These are phyloP conservation scores for Xestia xanthographa DNA, from an alignment of 2,888 invertebrate genomes.

Conservation along the genomic window DNA sequence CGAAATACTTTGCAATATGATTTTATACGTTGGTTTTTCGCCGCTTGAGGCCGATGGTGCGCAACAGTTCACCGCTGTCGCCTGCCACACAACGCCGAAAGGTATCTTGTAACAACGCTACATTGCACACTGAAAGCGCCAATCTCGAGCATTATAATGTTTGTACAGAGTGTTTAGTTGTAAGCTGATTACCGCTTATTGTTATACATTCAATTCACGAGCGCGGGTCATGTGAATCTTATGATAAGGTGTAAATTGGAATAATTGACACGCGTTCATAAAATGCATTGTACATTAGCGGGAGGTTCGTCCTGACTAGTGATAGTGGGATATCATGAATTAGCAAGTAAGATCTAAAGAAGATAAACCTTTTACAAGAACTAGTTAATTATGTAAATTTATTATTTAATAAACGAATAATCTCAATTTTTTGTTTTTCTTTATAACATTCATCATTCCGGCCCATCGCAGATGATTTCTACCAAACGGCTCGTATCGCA, in stretches of 20 bases:
- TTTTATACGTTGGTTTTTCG: conserved; percentile 10
- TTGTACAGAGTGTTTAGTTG: conserved; percentile 56
- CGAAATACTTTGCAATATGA: conserved; percentile 12
- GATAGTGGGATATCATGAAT: conserved; percentile 25
- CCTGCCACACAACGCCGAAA: neutral
- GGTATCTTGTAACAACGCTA: neutral
- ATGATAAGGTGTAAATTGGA: conserved; percentile 15
- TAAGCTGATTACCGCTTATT: conserved; percentile 24
- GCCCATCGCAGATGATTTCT: neutral
- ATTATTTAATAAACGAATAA: conserved; percentile 65
- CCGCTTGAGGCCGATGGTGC: neutral
- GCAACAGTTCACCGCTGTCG: neutral
- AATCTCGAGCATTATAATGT: conserved; percentile 19
- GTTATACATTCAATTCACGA: conserved; percentile 10
- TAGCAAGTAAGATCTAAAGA: conserved; percentile 24
- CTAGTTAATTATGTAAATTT: conserved; percentile 57
- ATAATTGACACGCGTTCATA: neutral
- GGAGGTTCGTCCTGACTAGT: conserved; percentile 4
- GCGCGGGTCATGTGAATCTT: conserved; percentile 10
- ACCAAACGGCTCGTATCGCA: too few relatives aligned
- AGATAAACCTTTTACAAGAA: conserved; percentile 41
- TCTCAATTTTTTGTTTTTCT: conserved; percentile 35
- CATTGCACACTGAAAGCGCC: conserved; percentile 8
- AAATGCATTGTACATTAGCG: conserved; percentile 8
- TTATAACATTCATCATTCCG: neutral